phyloP scores from a whole-genome alignment of 2,888 invertebrate species.

The Coenonympha arcania region DNA sequence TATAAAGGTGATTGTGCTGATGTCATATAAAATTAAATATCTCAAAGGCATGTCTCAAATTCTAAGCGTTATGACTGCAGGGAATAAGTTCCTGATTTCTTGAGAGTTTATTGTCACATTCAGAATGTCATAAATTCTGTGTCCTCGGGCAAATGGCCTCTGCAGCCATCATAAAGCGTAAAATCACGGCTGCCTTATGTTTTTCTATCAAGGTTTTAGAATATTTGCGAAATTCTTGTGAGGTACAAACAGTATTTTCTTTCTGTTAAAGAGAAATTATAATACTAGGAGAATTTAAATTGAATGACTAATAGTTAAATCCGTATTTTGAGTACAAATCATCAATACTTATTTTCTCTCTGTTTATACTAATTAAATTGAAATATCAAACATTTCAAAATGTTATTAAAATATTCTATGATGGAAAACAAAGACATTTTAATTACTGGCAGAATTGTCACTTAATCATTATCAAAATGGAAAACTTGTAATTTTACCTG shows the following conservation, averaged over 20 bases:
- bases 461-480: too few relatives aligned
- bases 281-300: too few relatives aligned
- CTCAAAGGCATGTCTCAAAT: conserved; percentile 25
- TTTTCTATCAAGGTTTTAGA: conserved; percentile 20
- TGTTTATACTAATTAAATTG: too few relatives aligned
- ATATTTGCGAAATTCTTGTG: neutral
- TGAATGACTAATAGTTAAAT: too few relatives aligned
- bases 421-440: too few relatives aligned
- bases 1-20: conserved; percentile 9
- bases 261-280: too few relatives aligned
- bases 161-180: conserved; percentile 50
- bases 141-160: conserved; percentile 46
- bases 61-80: conserved; percentile 32
- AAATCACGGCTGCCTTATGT: conserved; percentile 46
- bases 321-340: too few relatives aligned
- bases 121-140: conserved; percentile 41
- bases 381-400: too few relatives aligned
- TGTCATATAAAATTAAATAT: conserved; percentile 25
- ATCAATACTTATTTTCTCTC: too few relatives aligned
- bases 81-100: conserved; percentile 34
- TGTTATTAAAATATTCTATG: too few relatives aligned
- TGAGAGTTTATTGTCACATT: conserved; percentile 43
- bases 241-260: neutral
- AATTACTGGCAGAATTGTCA: too few relatives aligned
- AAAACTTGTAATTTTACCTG: conserved; percentile 1